Evolutionary conservation across 2,888 invertebrate genomes (phyloP), one percentile per base, ranked within the genome.

Genomic region (Esperia sulphurella): DNA sequence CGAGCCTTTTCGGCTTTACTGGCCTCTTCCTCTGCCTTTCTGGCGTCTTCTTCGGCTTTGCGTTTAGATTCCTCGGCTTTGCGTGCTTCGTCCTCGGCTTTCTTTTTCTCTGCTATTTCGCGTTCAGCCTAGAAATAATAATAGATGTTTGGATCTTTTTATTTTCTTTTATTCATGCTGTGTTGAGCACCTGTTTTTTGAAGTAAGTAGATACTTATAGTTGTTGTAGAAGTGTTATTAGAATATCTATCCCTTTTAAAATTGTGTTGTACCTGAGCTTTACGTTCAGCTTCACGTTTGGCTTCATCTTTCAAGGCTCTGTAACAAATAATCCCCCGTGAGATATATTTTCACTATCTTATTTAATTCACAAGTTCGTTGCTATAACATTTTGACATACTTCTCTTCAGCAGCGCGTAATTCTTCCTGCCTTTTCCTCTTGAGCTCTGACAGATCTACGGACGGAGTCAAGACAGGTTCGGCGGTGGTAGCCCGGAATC

Each of bases 351-450:
- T 21, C 21, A 21, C 39, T 8, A 14, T 14, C 6, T 8, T 5
- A 13, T 8, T 21, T 8, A 41, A 14, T 14, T 21, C 14, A 21
- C 29, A 12, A 7, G 14, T 7, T 4, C 9, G 13, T n/a, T 9
- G 9, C 14, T n/a, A n/a, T n/a, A n/a, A n/a, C n/a, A n/a, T 9
- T 13, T 5, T 9, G 14, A 52, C 84, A 78, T 73, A 92, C 92
- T 85, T 91, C 65, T 93, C 92, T 65, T 92, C 92, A 43, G 91
- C 92, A 62, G 91, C 84, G 61, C 91, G 91, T 38, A 92, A 92
- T 69, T 93, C 93, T 56, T 92, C 92, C 54, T 93, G 92, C 59
- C 91, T 88, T 62, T 91, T 92, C 59, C 88, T 88, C 53, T 90
- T 86, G 51, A 90, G 87, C 57, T 90, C 91, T 35, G 91, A 85